phyloP scores from a whole-genome alignment of 2,113 vertebrate species.

The Microtus montanus region DNA sequence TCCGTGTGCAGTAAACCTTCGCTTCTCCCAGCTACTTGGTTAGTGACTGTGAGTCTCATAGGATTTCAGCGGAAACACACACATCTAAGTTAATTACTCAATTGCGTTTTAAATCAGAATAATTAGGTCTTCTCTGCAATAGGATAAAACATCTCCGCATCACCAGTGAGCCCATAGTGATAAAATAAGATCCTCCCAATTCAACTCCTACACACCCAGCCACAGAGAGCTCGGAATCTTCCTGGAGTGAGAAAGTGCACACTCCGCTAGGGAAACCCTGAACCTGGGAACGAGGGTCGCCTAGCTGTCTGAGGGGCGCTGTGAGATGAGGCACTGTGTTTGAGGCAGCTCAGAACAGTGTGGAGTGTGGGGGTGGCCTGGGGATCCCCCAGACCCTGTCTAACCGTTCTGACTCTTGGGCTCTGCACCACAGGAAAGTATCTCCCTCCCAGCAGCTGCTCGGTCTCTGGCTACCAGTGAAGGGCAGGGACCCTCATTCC shows the following conservation, averaged over 20 bases:
- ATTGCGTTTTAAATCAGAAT: slow-evolving; percentile 61
- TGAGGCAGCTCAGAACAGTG: neutral
- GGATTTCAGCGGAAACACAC: slow-evolving; percentile 42
- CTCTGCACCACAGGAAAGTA: neutral
- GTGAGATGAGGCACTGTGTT: neutral
- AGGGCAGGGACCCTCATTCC: neutral
- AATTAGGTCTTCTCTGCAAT: slow-evolving; percentile 45
- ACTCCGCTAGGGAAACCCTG: neutral
- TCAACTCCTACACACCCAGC: neutral
- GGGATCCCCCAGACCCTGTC: neutral
- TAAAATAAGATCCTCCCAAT: neutral
- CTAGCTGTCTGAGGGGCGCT: neutral
- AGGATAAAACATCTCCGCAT: neutral
- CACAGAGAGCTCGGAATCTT: neutral
- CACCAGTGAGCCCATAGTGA: neutral
- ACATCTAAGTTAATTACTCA: slow-evolving; percentile 48
- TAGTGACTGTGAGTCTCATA: neutral
- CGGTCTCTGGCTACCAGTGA: neutral
- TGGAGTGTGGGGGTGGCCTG: neutral
- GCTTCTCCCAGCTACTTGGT: slow-evolving; percentile 19
- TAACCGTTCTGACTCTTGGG: neutral
- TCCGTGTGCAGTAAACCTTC: neutral
- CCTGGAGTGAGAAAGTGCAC: no score
- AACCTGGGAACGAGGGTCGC: neutral
- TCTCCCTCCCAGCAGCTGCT: neutral